These are phyloP conservation scores for Ips nitidus DNA, from an alignment of 1,140 invertebrate species.

Conservation along the genomic window DNA sequence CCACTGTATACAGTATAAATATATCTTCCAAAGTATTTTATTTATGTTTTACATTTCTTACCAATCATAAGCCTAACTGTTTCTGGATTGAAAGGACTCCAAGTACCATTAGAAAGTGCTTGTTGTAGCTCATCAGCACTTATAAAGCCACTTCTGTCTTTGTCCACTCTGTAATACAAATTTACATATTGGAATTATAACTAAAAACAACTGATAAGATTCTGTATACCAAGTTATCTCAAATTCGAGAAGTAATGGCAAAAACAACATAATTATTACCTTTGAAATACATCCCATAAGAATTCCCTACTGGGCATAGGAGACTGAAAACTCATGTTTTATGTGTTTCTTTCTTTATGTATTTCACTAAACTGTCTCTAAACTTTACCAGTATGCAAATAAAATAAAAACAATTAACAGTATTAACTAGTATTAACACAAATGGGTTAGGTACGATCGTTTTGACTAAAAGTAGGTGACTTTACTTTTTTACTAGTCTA, in stretches of 20 bases:
- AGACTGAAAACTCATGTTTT: conserved; percentile 38
- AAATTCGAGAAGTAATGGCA: background rate
- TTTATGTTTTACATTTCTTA: conserved; percentile 51
- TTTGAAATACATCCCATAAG: conserved; percentile 78
- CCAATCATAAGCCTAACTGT: conserved; percentile 94
- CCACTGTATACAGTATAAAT: background rate
- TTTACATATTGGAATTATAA: background rate
- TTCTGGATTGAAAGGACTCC: conserved; percentile 98
- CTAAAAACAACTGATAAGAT: background rate
- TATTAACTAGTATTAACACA: too few species aligned
- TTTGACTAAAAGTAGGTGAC: too few species aligned
- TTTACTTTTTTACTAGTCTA: too few species aligned
- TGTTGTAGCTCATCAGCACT: conserved; percentile 87
- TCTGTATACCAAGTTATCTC: background rate
- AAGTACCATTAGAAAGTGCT: conserved; percentile 96
- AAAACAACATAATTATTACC: conserved; percentile 55
- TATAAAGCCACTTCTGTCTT: conserved; percentile 88
- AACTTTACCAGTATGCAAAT: too few species aligned
- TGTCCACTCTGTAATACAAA: conserved; percentile 74
- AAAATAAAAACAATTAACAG: too few species aligned
- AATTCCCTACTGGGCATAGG: conserved; percentile 75
- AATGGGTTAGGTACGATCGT: too few species aligned
- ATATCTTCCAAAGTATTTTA: background rate
- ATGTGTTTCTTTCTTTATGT: too few species aligned
- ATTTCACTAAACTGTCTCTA: too few species aligned